Evolutionary conservation across 1,140 invertebrate species (phyloP).

Genomic region (Eumaeus atala): DNA sequence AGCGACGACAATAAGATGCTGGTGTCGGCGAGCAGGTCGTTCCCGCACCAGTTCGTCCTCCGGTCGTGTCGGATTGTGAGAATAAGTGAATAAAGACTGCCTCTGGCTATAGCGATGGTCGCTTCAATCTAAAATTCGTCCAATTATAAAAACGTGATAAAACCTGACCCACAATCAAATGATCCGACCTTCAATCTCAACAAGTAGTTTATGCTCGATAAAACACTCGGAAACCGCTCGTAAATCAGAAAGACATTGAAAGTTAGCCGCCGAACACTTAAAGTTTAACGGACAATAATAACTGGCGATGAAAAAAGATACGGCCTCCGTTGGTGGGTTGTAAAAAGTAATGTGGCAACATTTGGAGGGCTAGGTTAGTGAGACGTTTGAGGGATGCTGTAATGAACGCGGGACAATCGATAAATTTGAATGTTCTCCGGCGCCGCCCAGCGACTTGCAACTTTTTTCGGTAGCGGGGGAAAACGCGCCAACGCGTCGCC

Average conservation of each 20-base stretch:
- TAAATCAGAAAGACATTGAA: constrained; percentile 71
- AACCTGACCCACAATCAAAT: constrained; percentile 55
- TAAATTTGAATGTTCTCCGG: constrained; percentile 72
- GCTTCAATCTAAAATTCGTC: no score
- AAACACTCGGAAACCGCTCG: constrained; percentile 68
- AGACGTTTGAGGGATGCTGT: constrained; percentile 68
- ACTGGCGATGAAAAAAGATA: constrained; percentile 62
- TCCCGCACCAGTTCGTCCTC: no score
- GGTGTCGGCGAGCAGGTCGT: no score
- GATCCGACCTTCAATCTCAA: constrained; percentile 66
- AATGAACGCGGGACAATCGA: constrained; percentile 66
- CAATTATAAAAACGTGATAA: constrained; percentile 34
- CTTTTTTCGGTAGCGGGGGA: constrained; percentile 66
- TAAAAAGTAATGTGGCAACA: constrained; percentile 61
- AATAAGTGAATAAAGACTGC: no score
- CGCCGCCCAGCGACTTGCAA: constrained; percentile 67
- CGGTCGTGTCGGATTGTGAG: no score
- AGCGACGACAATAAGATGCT: no score
- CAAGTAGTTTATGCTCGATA: constrained; percentile 72
- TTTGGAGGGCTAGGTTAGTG: constrained; percentile 66
- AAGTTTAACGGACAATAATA: constrained; percentile 73
- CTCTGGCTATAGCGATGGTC: no score
- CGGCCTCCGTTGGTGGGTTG: constrained; percentile 39
- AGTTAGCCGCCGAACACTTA: constrained; percentile 69
- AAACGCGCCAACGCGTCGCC: constrained; percentile 61